Evolutionary conservation across 35 echinoderm and acorn worm genomes (phyloP).

Genomic region (Lytechinus variegatus): DNA sequence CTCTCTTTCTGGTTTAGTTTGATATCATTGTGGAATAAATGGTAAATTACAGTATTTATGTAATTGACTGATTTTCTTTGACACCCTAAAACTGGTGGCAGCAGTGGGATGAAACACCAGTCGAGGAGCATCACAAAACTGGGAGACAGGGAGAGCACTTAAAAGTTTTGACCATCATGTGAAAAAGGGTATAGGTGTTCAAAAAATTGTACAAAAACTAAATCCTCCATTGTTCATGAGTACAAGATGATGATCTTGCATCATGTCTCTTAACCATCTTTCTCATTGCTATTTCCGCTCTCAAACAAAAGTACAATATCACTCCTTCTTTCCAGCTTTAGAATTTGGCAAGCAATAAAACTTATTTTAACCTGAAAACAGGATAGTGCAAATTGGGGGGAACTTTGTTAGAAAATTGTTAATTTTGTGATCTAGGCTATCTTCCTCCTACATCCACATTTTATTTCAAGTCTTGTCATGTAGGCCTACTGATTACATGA

Average conservation of each 20-base stretch:
- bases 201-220: no score
- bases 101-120: no score
- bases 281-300: neutral
- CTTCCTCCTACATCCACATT: neutral
- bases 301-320: neutral
- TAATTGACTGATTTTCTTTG: no score
- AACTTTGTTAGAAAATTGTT: neutral
- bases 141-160: no score
- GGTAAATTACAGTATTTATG: no score
- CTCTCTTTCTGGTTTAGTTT: no score
- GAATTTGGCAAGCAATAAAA: neutral
- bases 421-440: neutral
- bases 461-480: neutral
- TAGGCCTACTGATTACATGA: no score
- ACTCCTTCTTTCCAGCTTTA: neutral
- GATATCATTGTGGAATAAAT: no score
- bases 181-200: no score
- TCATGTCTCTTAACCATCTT: neutral
- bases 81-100: no score
- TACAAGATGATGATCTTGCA: neutral
- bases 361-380: neutral
- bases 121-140: no score
- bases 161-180: no score
- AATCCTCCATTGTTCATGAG: neutral
- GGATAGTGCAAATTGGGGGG: neutral